phyloP scores from a whole-genome alignment of 2,797 vertebrate species.

The Cyclopterus lumpus region DNA sequence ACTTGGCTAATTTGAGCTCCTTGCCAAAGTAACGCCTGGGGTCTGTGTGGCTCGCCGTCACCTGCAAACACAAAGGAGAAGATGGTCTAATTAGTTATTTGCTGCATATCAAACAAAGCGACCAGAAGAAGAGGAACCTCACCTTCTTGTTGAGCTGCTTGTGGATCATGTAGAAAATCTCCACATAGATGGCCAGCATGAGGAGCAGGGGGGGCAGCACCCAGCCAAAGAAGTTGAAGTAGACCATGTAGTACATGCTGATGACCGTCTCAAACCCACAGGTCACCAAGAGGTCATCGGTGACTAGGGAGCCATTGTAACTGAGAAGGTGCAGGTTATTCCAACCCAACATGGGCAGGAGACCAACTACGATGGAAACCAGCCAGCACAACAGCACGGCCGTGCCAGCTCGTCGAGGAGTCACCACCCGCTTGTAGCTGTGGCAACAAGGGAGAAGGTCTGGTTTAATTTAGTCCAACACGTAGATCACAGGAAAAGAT shows the following conservation, averaged over 20 bases:
- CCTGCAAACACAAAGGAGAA: conserved; percentile 55
- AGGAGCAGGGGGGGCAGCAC: conserved; percentile 93
- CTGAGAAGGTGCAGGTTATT: conserved; percentile 87
- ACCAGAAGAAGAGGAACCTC: not conserved
- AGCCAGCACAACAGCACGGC: conserved; percentile 94
- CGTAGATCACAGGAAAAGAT: not conserved
- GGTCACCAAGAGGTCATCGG: conserved; percentile 81
- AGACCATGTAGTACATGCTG: conserved; percentile 99
- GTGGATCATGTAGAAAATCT: conserved; percentile 98
- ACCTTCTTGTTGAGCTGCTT: conserved; percentile 94
- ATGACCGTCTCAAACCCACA: conserved; percentile 96
- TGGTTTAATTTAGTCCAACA: conserved; percentile 4
- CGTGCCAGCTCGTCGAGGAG: conserved; percentile 85
- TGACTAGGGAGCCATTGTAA: conserved; percentile 74
- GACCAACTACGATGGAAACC: conserved; percentile 92
- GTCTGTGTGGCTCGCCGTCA: conserved; percentile 87
- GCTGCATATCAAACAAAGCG: not conserved
- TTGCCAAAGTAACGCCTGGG: conserved; percentile 95
- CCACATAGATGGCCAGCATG: conserved; percentile 94
- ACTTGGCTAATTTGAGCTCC: conserved; percentile 97
- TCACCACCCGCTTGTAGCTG: conserved; percentile 95
- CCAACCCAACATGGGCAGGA: conserved; percentile 97
- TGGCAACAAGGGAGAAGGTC: conserved; percentile 37
- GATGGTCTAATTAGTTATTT: not conserved
- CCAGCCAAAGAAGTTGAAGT: conserved; percentile 98